Evolutionary conservation across 2,888 invertebrate species (phyloP).

Genomic region (Sarcophaga caerulescens): DNA sequence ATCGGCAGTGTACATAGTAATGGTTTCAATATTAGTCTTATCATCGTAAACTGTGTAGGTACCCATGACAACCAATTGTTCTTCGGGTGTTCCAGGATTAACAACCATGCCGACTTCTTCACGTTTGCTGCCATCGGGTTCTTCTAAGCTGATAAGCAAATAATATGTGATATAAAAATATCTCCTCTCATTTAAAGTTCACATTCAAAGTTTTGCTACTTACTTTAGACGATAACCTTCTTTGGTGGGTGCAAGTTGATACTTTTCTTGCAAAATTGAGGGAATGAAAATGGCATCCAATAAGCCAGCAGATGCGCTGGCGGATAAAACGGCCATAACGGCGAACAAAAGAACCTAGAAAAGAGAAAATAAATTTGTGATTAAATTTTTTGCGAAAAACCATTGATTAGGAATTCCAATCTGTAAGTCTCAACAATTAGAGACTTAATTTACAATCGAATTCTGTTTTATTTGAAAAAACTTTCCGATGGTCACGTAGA

Average conservation of each 20-base stretch:
- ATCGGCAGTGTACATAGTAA: conserved; percentile 80
- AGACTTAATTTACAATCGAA: too few species aligned
- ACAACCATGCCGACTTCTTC: conserved; percentile 79
- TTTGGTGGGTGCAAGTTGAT: conserved; percentile 74
- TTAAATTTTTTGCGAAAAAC: too few species aligned
- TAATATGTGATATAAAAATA: background rate
- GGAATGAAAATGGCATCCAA: conserved; percentile 76
- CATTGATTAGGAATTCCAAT: too few species aligned
- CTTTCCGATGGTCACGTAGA: too few species aligned
- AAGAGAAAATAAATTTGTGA: background rate
- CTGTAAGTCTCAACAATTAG: too few species aligned
- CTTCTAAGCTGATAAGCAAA: conserved; percentile 73
- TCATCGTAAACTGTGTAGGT: conserved; percentile 76
- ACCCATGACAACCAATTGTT: conserved; percentile 80
- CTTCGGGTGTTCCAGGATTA: conserved; percentile 78
- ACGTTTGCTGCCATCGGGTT: conserved; percentile 78
- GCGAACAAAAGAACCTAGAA: conserved; percentile 72
- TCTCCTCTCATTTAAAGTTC: too few species aligned
- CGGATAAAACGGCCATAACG: conserved; percentile 72
- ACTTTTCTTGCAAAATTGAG: conserved; percentile 74
- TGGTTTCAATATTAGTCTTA: conserved; percentile 76
- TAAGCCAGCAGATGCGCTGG: conserved; percentile 73
- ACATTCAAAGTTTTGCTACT: conserved; percentile 38
- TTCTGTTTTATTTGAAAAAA: too few species aligned
- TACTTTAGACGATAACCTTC: conserved; percentile 79